These are phyloP conservation scores for Sebastes diaconus DNA, from an alignment of 2,797 vertebrate species.

Conservation along the genomic window DNA sequence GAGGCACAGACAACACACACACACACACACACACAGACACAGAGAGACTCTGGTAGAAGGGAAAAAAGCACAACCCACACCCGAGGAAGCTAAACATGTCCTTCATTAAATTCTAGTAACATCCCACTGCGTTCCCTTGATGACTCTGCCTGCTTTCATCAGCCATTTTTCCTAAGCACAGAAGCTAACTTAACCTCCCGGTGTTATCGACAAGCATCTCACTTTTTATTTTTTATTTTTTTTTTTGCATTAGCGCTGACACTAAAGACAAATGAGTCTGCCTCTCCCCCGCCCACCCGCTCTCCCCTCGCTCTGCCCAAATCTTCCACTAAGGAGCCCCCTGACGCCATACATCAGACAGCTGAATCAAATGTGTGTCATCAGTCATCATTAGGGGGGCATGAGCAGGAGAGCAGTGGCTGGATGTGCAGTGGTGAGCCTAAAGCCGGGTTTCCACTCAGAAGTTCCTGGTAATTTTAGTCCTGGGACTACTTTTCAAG, in stretches of 20 bases:
- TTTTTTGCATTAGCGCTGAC: conserved; percentile 50
- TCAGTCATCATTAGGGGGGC: conserved; percentile 73
- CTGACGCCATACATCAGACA: conserved; percentile 60
- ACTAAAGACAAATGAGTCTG: conserved; percentile 65
- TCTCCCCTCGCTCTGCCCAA: conserved; percentile 59
- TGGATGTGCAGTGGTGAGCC: not conserved
- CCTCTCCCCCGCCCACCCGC: conserved; percentile 39
- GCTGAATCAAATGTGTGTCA: conserved; percentile 69
- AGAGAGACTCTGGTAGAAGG: not conserved
- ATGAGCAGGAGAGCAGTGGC: conserved; percentile 39
- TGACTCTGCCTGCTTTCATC: conserved; percentile 65
- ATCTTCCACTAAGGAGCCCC: conserved; percentile 70
- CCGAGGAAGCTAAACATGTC: conserved; percentile 73
- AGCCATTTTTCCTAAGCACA: conserved; percentile 58
- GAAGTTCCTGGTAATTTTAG: too few species aligned
- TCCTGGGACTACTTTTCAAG: too few species aligned
- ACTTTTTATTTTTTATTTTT: conserved; percentile 14
- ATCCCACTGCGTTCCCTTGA: conserved; percentile 68
- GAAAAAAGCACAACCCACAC: conserved; percentile 50
- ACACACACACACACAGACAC: conserved; percentile 38
- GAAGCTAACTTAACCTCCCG: conserved; percentile 50
- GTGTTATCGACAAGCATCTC: conserved; percentile 42
- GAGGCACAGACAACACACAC: conserved; percentile 56
- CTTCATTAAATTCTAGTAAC: conserved; percentile 75
- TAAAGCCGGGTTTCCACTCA: too few species aligned